Evolutionary conservation across 92 coral and sea anemone species (phyloP).

Genomic region (Phymanthus crucifer): DNA sequence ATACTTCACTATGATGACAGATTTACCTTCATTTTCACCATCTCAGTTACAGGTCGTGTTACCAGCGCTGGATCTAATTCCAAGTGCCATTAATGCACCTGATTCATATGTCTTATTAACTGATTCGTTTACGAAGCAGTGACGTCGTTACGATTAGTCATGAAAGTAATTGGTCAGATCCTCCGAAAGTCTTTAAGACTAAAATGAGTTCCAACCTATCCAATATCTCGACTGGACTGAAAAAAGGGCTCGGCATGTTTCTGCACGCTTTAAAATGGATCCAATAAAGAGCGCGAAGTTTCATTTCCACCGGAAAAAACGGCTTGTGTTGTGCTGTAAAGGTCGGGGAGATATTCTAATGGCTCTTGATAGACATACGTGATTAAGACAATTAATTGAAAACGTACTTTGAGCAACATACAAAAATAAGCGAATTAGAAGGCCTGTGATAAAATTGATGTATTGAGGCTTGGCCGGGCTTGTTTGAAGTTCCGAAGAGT

Average conservation of each 20-base stretch:
- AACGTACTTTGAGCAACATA: background rate
- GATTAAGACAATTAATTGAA: background rate
- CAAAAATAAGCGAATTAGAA: background rate
- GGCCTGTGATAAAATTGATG: too few species aligned
- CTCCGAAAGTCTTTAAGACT: background rate
- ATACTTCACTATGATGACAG: too few species aligned
- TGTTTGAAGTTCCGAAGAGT: too few species aligned
- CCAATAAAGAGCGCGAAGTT: background rate
- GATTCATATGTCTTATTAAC: too few species aligned
- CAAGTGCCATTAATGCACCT: too few species aligned
- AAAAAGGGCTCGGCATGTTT: background rate
- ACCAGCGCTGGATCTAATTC: too few species aligned
- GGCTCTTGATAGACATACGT: background rate
- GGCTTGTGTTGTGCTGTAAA: background rate
- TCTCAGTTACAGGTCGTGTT: too few species aligned
- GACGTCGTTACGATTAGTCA: background rate
- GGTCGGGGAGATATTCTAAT: background rate
- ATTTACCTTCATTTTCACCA: too few species aligned
- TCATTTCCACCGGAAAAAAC: background rate
- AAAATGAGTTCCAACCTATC: background rate
- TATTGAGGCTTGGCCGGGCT: too few species aligned
- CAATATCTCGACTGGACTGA: background rate
- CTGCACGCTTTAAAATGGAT: background rate
- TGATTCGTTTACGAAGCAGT: background rate
- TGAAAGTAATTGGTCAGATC: background rate